Conservation (phyloP, 2,888 invertebrate species). For the Macropis europaea region DNA sequence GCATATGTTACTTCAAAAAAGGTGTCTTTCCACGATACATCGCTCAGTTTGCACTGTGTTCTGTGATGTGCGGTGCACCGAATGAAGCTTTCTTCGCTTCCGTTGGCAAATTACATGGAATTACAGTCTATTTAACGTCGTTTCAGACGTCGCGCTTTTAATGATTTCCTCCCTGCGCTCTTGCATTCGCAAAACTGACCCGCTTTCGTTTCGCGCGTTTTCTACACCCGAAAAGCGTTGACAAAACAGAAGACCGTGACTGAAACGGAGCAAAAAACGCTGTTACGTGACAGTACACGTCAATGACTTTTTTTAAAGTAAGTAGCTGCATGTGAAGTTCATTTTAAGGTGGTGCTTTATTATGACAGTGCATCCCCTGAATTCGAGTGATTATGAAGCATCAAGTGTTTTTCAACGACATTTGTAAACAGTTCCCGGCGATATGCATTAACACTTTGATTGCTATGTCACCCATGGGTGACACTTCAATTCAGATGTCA, state of each 20-base stretch:
- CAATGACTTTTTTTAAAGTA: too few species aligned
- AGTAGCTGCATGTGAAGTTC: too few species aligned
- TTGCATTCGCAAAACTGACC: background rate
- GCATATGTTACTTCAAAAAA: background rate
- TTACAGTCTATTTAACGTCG: background rate
- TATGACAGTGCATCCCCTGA: too few species aligned
- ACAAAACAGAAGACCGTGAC: too few species aligned
- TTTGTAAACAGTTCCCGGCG: too few species aligned
- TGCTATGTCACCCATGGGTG: too few species aligned
- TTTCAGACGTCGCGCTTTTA: background rate
- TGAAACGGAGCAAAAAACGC: background rate
- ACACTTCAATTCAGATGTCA: too few species aligned
- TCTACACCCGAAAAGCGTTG: background rate
- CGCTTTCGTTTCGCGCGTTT: background rate
- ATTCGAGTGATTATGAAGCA: too few species aligned
- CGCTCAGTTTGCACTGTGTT: slow-evolving; percentile 1
- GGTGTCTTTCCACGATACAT: background rate
- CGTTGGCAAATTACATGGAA: slow-evolving; percentile 10
- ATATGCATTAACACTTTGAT: too few species aligned
- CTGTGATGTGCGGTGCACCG: background rate
- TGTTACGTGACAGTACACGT: background rate
- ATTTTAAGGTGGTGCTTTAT: too few species aligned
- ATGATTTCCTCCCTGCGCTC: background rate
- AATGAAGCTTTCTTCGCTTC: background rate
- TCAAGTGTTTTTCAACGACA: too few species aligned